These are phyloP conservation scores for Halichondria panicea DNA, from an alignment of 37 sponge, comb jelly and placozoan genomes.

Conservation along the genomic window DNA sequence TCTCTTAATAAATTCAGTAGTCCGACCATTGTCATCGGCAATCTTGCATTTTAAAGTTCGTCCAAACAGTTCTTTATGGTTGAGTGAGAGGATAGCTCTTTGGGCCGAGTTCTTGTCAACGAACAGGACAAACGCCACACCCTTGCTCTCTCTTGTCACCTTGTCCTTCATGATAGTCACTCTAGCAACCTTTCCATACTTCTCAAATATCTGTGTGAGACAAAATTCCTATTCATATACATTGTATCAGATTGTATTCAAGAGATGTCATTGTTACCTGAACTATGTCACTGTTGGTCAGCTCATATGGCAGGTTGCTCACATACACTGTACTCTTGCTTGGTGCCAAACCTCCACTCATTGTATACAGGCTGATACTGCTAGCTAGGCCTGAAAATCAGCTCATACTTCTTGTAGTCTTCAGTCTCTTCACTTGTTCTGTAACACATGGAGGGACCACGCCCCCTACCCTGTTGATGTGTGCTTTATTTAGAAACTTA, in stretches of 20 bases:
- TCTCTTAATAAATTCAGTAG: conserved; percentile 87
- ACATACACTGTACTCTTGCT: conserved; percentile 94
- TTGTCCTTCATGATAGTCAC: conserved; percentile 81
- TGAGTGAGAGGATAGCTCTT: conserved; percentile 71
- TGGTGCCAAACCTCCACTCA: conserved; percentile 96
- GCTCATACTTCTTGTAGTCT: too few species aligned
- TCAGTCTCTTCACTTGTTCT: too few species aligned
- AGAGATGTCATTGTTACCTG: conserved; percentile 56
- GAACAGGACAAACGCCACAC: conserved; percentile 91
- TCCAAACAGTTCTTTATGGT: conserved; percentile 90
- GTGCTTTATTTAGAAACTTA: too few species aligned
- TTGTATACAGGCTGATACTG: conserved; percentile 30
- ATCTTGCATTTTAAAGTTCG: conserved; percentile 82
- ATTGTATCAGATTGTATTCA: too few species aligned
- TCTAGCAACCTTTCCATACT: conserved; percentile 84
- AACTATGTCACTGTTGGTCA: conserved; percentile 93
- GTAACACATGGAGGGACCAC: too few species aligned
- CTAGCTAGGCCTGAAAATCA: too few species aligned
- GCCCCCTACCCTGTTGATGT: too few species aligned
- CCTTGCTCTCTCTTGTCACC: conserved; percentile 79
- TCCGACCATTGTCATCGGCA: conserved; percentile 90
- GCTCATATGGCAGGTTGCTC: conserved; percentile 82
- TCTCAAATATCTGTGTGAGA: conserved; percentile 74
- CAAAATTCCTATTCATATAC: too few species aligned
- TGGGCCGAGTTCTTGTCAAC: conserved; percentile 75